phyloP scores from a whole-genome alignment of 2,797 vertebrate species.

The Huso huso region DNA sequence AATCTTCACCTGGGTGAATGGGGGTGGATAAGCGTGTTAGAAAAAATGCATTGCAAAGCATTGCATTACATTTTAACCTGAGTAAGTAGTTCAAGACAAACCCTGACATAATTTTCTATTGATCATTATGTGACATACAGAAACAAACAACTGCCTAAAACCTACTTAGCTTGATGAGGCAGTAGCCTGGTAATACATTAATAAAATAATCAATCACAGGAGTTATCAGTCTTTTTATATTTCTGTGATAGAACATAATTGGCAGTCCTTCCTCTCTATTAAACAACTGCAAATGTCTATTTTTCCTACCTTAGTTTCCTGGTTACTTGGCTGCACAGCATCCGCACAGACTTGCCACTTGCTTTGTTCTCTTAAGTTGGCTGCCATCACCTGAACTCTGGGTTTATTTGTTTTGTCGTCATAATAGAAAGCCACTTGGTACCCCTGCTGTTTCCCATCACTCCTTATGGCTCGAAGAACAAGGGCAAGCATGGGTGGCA shows the following conservation, averaged over 20 bases:
- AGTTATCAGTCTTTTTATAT: too few relatives aligned
- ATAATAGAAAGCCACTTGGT: slow-evolving; percentile 31
- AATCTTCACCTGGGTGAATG: slow-evolving; percentile 29
- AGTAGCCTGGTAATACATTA: not conserved
- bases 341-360: slow-evolving; percentile 47
- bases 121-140: too few relatives aligned
- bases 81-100: too few relatives aligned
- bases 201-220: not conserved
- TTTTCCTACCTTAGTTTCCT: slow-evolving; percentile 37
- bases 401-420: slow-evolving; percentile 24
- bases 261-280: too few relatives aligned
- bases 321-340: slow-evolving; percentile 34
- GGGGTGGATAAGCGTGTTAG: not conserved
- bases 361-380: slow-evolving; percentile 43
- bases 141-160: not conserved
- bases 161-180: not conserved
- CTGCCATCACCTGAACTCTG: slow-evolving; percentile 31
- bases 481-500: slow-evolving; percentile 28
- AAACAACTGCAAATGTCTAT: too few relatives aligned
- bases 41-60: too few relatives aligned
- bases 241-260: too few relatives aligned
- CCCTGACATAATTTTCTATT: too few relatives aligned
- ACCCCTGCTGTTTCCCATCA: slow-evolving; percentile 31
- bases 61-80: too few relatives aligned
- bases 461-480: slow-evolving; percentile 4